These are phyloP conservation scores for Herpetotheres cachinnans DNA, from an alignment of 2,113 vertebrate genomes.

Conservation along the genomic window DNA sequence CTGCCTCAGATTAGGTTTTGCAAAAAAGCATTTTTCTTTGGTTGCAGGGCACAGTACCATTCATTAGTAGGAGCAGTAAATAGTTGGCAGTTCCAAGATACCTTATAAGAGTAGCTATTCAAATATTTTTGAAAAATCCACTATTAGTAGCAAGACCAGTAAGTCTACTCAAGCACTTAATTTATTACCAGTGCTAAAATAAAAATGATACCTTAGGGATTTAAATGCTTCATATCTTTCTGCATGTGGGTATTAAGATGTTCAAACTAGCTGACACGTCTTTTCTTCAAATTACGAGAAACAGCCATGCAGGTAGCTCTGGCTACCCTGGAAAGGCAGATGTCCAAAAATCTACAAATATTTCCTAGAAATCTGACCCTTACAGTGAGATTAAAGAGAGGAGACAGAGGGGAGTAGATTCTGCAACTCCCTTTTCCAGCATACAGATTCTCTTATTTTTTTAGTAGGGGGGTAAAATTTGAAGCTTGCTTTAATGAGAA, in stretches of 20 bases:
- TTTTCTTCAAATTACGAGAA: neutral
- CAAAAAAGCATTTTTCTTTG: neutral
- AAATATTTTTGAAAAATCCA: neutral
- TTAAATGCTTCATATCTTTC: neutral
- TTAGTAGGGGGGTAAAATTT: neutral
- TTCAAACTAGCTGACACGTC: neutral
- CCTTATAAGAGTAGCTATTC: neutral
- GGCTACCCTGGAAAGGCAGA: neutral
- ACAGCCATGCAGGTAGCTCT: neutral
- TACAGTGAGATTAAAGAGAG: neutral
- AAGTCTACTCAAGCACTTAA: neutral
- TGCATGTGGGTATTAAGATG: neutral
- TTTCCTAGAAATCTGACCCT: constrained; percentile 17
- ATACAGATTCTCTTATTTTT: neutral
- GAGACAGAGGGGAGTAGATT: neutral
- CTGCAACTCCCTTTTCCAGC: neutral
- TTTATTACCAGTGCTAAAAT: neutral
- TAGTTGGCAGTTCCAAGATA: neutral
- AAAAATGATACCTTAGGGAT: neutral
- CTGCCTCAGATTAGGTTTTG: neutral
- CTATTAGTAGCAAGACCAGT: neutral
- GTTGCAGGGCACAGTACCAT: neutral
- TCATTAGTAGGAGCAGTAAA: neutral
- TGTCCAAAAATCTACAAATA: neutral
- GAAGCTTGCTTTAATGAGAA: neutral